Base-by-base conservation (phyloP, 2,888 invertebrate species). In the Cecidostiba fungosa region DNA sequence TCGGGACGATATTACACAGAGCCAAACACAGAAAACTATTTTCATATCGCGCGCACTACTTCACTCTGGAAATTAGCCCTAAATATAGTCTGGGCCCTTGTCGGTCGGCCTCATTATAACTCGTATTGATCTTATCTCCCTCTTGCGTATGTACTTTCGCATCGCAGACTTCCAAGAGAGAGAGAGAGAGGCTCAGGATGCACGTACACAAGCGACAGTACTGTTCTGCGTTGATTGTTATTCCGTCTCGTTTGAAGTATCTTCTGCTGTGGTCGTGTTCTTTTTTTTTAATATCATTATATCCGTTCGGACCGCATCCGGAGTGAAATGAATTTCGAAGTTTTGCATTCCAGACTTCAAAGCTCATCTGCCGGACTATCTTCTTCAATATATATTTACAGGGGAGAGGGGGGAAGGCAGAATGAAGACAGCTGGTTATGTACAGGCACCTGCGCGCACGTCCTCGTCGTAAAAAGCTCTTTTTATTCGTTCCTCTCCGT, bases 401-500 rank as follows among this genome's bases (percentile, higher is more conserved):
- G 43, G 2, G 43, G 43, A 12, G 43, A 8, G 43, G 43, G 39
- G 26, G 14, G n/a, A n/a, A n/a, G n/a, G n/a, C n/a, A 5, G 23
- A 69, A 16, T 5, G 66, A 29, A 10, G 73, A 70, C 73, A 26
- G 43, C 73, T 43, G 73, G 47, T 36, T 73, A n/a, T n/a, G n/a
- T 10, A 14, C 26, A 43, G n/a, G 23, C 43, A 74, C n/a, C 23
- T 74, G 29, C 39, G 72, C 39, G 23, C 72, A 1, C 8, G n/a
- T 10, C 29, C 36, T 32, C 29, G 1, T 43, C 26, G 73, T n/a
- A 73, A 73, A 73, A 10, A 12, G 73, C 43, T 12, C 29, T 69
- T 69, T 69, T 69, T 43, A 43, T 69, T 32, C 16, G 16, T 26
- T 66, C 14, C 26, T 3, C 10, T 12, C 16, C 26, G 66, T 6